Conservation (phyloP, 2,113 vertebrate genomes). For the Dipodomys merriami region DNA sequence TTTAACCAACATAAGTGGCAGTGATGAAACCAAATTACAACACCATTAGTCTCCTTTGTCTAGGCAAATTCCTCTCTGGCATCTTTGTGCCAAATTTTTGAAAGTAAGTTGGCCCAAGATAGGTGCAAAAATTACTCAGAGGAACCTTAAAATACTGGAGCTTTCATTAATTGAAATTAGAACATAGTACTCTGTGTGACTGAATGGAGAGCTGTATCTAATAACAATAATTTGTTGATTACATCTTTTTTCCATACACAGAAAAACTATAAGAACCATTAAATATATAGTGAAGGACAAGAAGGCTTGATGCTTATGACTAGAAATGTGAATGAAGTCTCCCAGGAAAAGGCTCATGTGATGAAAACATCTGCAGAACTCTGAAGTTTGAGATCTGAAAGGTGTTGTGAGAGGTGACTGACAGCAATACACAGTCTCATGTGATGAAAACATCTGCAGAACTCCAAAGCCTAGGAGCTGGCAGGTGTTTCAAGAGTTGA, state of each 20-base stretch:
- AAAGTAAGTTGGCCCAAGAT: slow-evolving; percentile 43
- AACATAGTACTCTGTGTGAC: slow-evolving; percentile 37
- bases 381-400: background rate
- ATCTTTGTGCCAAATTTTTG: slow-evolving; percentile 28
- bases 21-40: background rate
- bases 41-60: background rate
- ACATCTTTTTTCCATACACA: background rate
- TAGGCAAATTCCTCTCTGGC: background rate
- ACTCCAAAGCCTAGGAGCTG: background rate
- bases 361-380: background rate
- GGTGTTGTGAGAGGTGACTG: background rate
- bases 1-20: background rate
- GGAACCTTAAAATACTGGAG: slow-evolving; percentile 17
- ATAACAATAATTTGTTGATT: slow-evolving; percentile 23
- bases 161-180: background rate
- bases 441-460: background rate
- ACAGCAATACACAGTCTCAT: background rate
- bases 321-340: slow-evolving; percentile 4
- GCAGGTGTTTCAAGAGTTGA: background rate
- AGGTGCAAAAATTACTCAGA: slow-evolving; percentile 42
- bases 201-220: slow-evolving; percentile 2
- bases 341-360: background rate
- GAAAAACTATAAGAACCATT: background rate
- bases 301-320: background rate
- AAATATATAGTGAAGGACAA: slow-evolving; percentile 9